Evolutionary conservation across 1,140 invertebrate species (phyloP).

Genomic region (Eumeta japonica): DNA sequence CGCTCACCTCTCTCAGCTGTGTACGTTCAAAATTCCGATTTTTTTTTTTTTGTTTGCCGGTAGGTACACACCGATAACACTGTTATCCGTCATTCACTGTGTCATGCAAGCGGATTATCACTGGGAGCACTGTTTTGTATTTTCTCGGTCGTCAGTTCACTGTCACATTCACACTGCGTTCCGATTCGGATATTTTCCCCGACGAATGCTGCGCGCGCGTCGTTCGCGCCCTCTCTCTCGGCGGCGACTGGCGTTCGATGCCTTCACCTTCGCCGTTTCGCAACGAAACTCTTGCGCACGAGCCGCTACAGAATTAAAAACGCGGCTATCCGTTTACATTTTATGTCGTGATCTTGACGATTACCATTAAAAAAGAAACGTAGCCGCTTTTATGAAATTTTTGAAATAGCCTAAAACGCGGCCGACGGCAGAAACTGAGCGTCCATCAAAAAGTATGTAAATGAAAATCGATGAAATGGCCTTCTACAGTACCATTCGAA

Average conservation of each 20-base stretch:
- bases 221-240: slow-evolving; percentile 39
- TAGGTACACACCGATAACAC: slow-evolving; percentile 47
- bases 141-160: slow-evolving; percentile 31
- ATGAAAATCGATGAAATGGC: too few relatives aligned
- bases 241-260: slow-evolving; percentile 39
- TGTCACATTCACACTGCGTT: slow-evolving; percentile 3
- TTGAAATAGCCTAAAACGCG: too few relatives aligned
- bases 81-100: slow-evolving; percentile 17
- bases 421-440: too few relatives aligned
- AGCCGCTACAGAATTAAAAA: too few relatives aligned
- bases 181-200: neutral
- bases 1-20: slow-evolving; percentile 50
- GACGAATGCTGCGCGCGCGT: neutral
- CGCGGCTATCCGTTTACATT: too few relatives aligned
- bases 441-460: too few relatives aligned
- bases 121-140: slow-evolving; percentile 13
- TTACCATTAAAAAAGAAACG: too few relatives aligned
- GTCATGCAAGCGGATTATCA: too few relatives aligned
- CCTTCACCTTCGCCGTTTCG: slow-evolving; percentile 47
- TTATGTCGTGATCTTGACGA: too few relatives aligned
- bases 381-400: too few relatives aligned
- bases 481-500: slow-evolving; percentile 46
- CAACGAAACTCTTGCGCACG: too few relatives aligned
- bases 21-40: slow-evolving; percentile 53
- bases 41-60: slow-evolving; percentile 47